Percentiles rank a stretch among this genome's conserved stretches.
Evolutionary conservation across 1,140 invertebrate species (phyloP).

Genomic region (Cotesia vestalis): DNA sequence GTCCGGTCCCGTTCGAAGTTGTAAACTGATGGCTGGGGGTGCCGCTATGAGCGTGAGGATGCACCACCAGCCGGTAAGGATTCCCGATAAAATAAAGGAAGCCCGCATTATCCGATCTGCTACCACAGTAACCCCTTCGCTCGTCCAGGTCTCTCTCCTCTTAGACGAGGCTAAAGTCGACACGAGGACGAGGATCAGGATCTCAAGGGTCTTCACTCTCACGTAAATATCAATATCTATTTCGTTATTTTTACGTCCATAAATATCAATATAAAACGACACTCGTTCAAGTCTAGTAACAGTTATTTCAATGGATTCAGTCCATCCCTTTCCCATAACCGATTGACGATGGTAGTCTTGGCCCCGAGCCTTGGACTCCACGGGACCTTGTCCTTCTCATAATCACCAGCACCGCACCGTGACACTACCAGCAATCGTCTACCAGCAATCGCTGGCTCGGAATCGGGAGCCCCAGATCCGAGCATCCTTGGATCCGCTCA

Average conservation of each 20-base stretch:
- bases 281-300: background rate
- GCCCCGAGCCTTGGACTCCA: no score
- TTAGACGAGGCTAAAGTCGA: slow-evolving; percentile 9
- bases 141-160: slow-evolving; percentile 49
- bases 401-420: no score
- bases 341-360: slow-evolving; percentile 6
- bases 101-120: slow-evolving; percentile 61
- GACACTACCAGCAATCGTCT: no score
- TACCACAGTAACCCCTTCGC: slow-evolving; percentile 39
- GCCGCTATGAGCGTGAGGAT: slow-evolving; percentile 51
- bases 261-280: background rate
- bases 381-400: no score
- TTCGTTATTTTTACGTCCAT: no score
- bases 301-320: slow-evolving; percentile 1
- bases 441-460: no score
- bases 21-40: slow-evolving; percentile 51
- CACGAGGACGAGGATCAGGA: slow-evolving; percentile 30
- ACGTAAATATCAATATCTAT: slow-evolving; percentile 8
- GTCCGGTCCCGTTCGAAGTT: slow-evolving; percentile 19
- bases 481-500: background rate
- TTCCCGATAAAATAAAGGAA: slow-evolving; percentile 59
- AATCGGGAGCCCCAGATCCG: no score
- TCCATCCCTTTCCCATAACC: slow-evolving; percentile 33
- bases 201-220: background rate
- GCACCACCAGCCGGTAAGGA: slow-evolving; percentile 62